Evolutionary conservation across 2,888 invertebrate species (phyloP), one percentile per base, ranked within the genome.

Genomic region (Augiades crinisus): DNA sequence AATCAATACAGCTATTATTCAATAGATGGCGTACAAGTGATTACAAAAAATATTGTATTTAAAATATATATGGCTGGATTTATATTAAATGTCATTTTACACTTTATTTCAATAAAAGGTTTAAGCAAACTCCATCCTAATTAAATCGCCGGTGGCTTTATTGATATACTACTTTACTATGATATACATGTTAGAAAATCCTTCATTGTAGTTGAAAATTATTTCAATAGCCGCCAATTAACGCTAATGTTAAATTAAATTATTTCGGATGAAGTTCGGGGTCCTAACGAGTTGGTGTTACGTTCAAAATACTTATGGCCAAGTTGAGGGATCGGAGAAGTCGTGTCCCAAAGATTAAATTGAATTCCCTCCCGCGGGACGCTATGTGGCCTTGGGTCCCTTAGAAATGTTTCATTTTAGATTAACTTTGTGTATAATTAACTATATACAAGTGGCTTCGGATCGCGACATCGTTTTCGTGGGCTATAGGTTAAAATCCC

Each of bases 191-290:
- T 27, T 27, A 10, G 8, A 10, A 27, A 27, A n/a, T n/a, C n/a
- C 8, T 24, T 2, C 24, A 31, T 5, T 19, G 21, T 37, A 27
- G 16, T 41, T 30, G 2, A n/a, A 10, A 44, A 44, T 41, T 44
- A 33, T 14, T 44, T 33, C 44, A 33, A 44, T 44, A 33, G 44
- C 21, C 33, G 33, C 22, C 33, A 33, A 44, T 44, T 33, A 33
- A 44, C n/a, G 38, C 21, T 38, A 38, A 37, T 31, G 22, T 40
- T 33, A 47, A 47, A 47, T 47, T 47, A 21, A 47, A 47, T 47
- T 47, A 47, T 47, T 31, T 10, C 31, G 40, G 40, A 30, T 22
- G 31, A 40, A 47, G 47, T 47, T 47, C 12, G 3, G 34, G 17
- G 40, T 19, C 3, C 34, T 49, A 40, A 40, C 41, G 24, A 49